Conservation (phyloP, 2,888 invertebrate species). For the Agonopterix alstromeriana region DNA sequence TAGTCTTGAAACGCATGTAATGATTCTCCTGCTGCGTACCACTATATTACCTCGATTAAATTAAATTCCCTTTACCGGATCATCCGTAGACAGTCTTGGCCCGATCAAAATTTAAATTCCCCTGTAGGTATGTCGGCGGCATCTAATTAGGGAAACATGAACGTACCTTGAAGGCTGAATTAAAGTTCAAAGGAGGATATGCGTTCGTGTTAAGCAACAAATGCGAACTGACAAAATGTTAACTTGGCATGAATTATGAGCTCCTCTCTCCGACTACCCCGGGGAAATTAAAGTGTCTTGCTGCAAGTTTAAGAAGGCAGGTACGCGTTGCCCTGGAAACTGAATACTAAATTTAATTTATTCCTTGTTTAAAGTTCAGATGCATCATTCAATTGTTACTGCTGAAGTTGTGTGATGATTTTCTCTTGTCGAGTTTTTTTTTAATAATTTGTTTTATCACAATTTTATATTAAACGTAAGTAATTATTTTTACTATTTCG, state of each 20-base stretch:
- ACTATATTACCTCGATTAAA: neutral
- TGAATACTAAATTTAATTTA: constrained; percentile 55
- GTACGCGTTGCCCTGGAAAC: constrained; percentile 44
- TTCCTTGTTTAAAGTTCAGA: constrained; percentile 29
- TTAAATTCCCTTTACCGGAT: neutral
- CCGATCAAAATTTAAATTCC: constrained; percentile 31
- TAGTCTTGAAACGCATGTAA: too few species aligned
- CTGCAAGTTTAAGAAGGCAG: constrained; percentile 68
- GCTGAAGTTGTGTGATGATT: neutral
- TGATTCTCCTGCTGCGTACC: too few species aligned
- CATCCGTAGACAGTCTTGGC: constrained; percentile 11
- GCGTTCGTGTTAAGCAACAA: constrained; percentile 50
- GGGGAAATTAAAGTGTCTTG: constrained; percentile 75
- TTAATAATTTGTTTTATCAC: neutral
- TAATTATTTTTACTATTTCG: too few species aligned
- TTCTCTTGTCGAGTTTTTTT: constrained; percentile 6
- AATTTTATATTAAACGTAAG: too few species aligned
- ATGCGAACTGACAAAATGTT: constrained; percentile 73
- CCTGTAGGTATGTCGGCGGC: constrained; percentile 21
- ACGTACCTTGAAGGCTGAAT: constrained; percentile 31
- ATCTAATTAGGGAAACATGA: constrained; percentile 42
- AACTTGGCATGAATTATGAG: constrained; percentile 74
- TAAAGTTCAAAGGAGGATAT: constrained; percentile 53
- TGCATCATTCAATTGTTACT: constrained; percentile 32
- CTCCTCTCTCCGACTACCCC: constrained; percentile 40